phyloP scores from a whole-genome alignment of 1,140 invertebrate species.

The Laupala kohalensis region DNA sequence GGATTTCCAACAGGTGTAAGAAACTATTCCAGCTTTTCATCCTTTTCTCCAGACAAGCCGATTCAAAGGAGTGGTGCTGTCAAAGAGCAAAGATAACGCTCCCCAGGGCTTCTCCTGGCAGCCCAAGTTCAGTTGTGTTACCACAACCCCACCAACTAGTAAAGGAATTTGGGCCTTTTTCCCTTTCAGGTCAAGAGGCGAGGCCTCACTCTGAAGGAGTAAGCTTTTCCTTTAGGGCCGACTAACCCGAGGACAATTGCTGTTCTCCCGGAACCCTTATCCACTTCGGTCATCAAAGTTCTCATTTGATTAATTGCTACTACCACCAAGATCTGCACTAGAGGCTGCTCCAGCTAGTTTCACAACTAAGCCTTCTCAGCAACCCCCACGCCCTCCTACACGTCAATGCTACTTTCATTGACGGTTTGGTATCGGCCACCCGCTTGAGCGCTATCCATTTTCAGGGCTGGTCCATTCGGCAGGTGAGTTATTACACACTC shows the following conservation, averaged over 20 bases:
- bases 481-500: too few species aligned
- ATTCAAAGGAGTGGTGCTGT: too few species aligned
- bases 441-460: constrained; percentile 80
- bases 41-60: too few species aligned
- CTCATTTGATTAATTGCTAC: constrained; percentile 32
- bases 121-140: constrained; percentile 47
- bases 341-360: constrained; percentile 63
- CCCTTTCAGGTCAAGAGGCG: constrained; percentile 40
- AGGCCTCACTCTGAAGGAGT: constrained; percentile 28
- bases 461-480: constrained; percentile 79
- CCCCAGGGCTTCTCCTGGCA: too few species aligned
- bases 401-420: constrained; percentile 39
- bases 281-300: background rate
- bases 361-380: constrained; percentile 58
- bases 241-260: constrained; percentile 75
- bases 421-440: constrained; percentile 54
- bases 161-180: constrained; percentile 59
- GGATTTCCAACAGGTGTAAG: too few species aligned
- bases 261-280: constrained; percentile 62
- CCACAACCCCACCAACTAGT: constrained; percentile 31
- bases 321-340: constrained; percentile 72
- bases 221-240: constrained; percentile 64
- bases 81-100: too few species aligned
- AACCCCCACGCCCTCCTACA: constrained; percentile 62
- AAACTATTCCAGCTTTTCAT: too few species aligned